Percentiles rank a stretch among this genome's conserved stretches.
Conservation (phyloP, 2,113 vertebrate species). For the Ceyx margarethae region DNA sequence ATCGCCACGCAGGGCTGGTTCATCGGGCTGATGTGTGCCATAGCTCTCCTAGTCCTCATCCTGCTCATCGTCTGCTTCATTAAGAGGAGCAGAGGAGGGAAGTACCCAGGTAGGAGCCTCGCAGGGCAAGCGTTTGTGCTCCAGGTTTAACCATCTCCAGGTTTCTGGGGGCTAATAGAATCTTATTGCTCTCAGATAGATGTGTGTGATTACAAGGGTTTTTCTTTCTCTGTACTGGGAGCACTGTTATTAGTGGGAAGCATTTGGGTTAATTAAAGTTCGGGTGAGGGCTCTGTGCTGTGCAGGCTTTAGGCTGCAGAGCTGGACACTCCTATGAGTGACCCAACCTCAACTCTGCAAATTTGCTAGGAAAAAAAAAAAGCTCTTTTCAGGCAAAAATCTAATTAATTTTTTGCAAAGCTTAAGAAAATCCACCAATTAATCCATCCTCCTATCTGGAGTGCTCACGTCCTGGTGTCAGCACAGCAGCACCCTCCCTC, state of each 20-base stretch:
- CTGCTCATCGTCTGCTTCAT: constrained; percentile 99
- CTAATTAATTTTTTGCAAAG: neutral
- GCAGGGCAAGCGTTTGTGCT: neutral
- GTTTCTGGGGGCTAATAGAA: neutral
- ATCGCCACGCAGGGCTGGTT: constrained; percentile 99
- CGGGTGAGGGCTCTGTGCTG: neutral
- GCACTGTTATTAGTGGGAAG: neutral
- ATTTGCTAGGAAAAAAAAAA: neutral
- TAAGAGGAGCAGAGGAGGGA: constrained; percentile 95
- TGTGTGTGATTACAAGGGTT: neutral
- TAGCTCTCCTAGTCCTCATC: constrained; percentile 95
- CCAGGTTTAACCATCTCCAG: neutral
- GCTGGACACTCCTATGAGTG: neutral
- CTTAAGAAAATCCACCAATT: neutral
- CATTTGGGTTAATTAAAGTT: constrained; percentile 11
- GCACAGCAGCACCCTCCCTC: neutral
- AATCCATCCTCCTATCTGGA: neutral
- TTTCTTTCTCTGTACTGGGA: neutral
- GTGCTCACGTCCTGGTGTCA: neutral
- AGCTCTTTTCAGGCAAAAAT: neutral
- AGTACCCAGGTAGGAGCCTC: constrained; percentile 86
- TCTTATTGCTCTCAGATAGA: neutral
- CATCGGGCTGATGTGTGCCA: constrained; percentile 97
- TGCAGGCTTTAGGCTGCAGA: neutral
- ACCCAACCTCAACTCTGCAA: neutral